Percentiles rank a stretch among this genome's conserved stretches.
phyloP scores from a whole-genome alignment of 1,140 invertebrate genomes.

The Diploscapter pachys region DNA sequence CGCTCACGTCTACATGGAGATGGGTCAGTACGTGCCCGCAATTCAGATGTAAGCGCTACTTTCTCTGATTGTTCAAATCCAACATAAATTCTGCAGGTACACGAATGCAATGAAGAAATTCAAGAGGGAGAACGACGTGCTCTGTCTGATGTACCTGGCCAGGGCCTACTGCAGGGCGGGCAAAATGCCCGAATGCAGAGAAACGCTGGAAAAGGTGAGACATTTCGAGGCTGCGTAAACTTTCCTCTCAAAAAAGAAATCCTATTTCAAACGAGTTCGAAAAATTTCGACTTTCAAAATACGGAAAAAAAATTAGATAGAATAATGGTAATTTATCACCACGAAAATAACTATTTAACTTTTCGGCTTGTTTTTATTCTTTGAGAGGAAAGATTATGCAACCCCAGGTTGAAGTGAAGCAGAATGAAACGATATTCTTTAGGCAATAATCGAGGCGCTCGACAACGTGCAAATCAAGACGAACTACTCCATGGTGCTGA shows the following conservation, averaged over 20 bases:
- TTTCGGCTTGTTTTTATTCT: too few relatives aligned
- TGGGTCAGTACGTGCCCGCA: slow-evolving; percentile 84
- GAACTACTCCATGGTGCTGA: slow-evolving; percentile 89
- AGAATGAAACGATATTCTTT: background rate
- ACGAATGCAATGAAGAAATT: slow-evolving; percentile 98
- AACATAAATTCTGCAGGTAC: slow-evolving; percentile 66
- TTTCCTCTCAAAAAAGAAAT: too few relatives aligned
- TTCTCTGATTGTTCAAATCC: background rate
- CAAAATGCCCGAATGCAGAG: slow-evolving; percentile 83
- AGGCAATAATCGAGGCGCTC: slow-evolving; percentile 83
- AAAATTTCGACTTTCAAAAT: too few relatives aligned
- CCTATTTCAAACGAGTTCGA: too few relatives aligned
- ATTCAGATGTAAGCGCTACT: slow-evolving; percentile 78
- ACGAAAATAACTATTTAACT: too few relatives aligned
- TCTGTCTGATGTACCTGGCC: slow-evolving; percentile 89
- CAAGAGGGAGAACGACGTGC: slow-evolving; percentile 86
- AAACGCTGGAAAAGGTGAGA: slow-evolving; percentile 74
- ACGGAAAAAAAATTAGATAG: too few relatives aligned
- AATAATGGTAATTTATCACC: too few relatives aligned
- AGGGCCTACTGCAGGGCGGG: slow-evolving; percentile 87
- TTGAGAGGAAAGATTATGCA: too few relatives aligned
- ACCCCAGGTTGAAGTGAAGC: too few relatives aligned
- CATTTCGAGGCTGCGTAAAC: too few relatives aligned
- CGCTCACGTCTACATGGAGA: slow-evolving; percentile 96
- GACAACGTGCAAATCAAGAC: slow-evolving; percentile 88